Conservation (phyloP, 2,888 invertebrate species). For the Standfussiana lucernea region DNA sequence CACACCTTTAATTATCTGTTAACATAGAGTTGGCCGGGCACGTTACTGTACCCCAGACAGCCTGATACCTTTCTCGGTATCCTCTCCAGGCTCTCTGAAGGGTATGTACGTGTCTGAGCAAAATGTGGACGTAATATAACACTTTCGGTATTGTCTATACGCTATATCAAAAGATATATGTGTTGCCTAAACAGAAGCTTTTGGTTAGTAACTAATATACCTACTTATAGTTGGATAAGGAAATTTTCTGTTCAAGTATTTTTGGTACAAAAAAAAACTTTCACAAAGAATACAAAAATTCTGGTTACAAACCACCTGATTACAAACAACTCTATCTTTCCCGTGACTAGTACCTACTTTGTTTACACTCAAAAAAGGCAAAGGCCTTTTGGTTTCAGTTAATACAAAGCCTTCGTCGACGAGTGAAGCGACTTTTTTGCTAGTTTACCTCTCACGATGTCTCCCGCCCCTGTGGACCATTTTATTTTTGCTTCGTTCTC, state of each 20-base stretch:
- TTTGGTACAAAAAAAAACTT: constrained; percentile 2
- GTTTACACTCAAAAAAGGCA: constrained; percentile 36
- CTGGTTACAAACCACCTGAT: constrained; percentile 33
- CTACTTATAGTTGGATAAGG: too few relatives aligned
- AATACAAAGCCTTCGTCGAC: constrained; percentile 53
- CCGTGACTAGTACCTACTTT: constrained; percentile 38
- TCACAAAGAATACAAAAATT: constrained; percentile 22
- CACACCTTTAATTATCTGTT: constrained; percentile 39
- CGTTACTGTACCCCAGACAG: constrained; percentile 27
- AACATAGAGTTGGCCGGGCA: constrained; percentile 26
- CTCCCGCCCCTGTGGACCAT: constrained; percentile 46
- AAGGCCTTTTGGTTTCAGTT: constrained; percentile 55
- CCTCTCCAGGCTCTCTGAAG: constrained; percentile 43
- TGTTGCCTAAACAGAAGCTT: neutral
- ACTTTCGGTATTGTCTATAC: constrained; percentile 10
- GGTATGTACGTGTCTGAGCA: constrained; percentile 50
- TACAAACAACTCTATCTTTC: constrained; percentile 26
- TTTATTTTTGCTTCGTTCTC: constrained; percentile 61
- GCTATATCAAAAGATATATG: neutral
- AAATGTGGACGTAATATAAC: constrained; percentile 34
- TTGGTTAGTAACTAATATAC: neutral
- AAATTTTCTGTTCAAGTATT: neutral
- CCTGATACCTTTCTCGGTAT: constrained; percentile 39
- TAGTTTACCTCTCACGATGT: constrained; percentile 46
- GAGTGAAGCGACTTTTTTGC: constrained; percentile 51